Percentiles rank a stretch among this genome's conserved stretches.
Evolutionary conservation across 2,113 vertebrate species (phyloP).

Genomic region (Seriola quinqueradiata): DNA sequence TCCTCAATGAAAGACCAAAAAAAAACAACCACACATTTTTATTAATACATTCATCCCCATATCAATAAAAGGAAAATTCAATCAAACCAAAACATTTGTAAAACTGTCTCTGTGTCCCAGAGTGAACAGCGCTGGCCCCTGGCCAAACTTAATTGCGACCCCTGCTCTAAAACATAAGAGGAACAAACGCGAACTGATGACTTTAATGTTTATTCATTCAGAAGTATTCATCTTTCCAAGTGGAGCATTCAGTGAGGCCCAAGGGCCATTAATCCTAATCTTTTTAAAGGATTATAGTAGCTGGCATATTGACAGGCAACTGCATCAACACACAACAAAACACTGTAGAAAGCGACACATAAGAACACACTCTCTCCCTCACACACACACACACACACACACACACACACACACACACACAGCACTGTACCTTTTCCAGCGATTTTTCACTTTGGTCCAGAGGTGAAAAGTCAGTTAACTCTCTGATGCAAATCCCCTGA

Average conservation of each 20-base stretch:
- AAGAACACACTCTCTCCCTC: not conserved
- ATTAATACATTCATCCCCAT: not conserved
- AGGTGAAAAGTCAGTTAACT: conserved; percentile 59
- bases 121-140: not conserved
- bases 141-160: conserved; percentile 1
- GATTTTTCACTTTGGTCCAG: conserved; percentile 40
- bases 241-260: conserved; percentile 39
- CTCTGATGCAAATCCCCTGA: conserved; percentile 52
- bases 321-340: conserved; percentile 61
- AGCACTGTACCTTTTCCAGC: not conserved
- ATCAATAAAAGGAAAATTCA: not conserved
- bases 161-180: conserved; percentile 21
- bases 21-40: too few species aligned
- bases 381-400: not conserved
- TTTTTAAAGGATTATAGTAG: conserved; percentile 70
- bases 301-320: conserved; percentile 68
- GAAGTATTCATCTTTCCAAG: conserved; percentile 50
- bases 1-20: too few species aligned
- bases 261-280: conserved; percentile 66
- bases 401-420: not conserved
- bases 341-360: conserved; percentile 20
- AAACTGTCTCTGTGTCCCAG: not conserved
- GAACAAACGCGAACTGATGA: conserved; percentile 31
- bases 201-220: conserved; percentile 52
- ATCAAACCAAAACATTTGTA: not conserved